A percentile compares a stretch with the other conserved stretches of the same genome.
Conservation (phyloP, 2,888 invertebrate genomes). For the Dromius quadrimaculatus region DNA sequence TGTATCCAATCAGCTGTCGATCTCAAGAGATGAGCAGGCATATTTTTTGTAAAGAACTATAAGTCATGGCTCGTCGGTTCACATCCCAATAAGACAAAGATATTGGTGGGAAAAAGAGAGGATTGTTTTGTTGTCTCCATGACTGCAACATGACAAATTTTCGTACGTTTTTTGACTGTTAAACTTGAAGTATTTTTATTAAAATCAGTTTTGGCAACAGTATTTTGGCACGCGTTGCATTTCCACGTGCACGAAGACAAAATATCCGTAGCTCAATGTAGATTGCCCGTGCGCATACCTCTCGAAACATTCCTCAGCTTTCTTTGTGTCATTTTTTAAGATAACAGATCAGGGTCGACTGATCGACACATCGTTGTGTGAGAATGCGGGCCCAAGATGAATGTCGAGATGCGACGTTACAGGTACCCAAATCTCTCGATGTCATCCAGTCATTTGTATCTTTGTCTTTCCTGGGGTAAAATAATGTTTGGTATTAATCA, state of each 20-base stretch:
- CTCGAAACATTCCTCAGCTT: too few relatives aligned
- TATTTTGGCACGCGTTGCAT: constrained; percentile 32
- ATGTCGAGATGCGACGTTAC: constrained; percentile 6
- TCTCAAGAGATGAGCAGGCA: constrained; percentile 51
- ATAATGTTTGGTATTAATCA: constrained; percentile 37
- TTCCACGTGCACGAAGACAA: constrained; percentile 36
- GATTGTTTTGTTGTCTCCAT: too few relatives aligned
- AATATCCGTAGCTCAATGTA: constrained; percentile 2
- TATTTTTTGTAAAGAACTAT: constrained; percentile 45
- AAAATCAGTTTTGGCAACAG: too few relatives aligned
- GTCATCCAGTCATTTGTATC: constrained; percentile 28
- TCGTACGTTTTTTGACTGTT: too few relatives aligned
- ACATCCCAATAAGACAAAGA: too few relatives aligned
- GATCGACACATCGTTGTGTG: constrained; percentile 41
- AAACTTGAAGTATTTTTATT: too few relatives aligned
- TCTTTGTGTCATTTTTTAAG: constrained; percentile 44
- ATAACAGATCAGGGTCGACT: constrained; percentile 38
- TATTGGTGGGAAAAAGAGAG: too few relatives aligned
- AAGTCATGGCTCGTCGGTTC: constrained; percentile 45
- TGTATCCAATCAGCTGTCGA: constrained; percentile 52
- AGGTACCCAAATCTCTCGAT: constrained; percentile 24
- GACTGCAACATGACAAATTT: too few relatives aligned
- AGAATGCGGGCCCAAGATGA: constrained; percentile 40
- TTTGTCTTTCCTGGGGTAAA: constrained; percentile 29
- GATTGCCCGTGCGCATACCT: constrained; percentile 15